These are phyloP conservation scores for Schlechtendalia chinensis DNA, from an alignment of 1,140 invertebrate species.

Conservation along the genomic window DNA sequence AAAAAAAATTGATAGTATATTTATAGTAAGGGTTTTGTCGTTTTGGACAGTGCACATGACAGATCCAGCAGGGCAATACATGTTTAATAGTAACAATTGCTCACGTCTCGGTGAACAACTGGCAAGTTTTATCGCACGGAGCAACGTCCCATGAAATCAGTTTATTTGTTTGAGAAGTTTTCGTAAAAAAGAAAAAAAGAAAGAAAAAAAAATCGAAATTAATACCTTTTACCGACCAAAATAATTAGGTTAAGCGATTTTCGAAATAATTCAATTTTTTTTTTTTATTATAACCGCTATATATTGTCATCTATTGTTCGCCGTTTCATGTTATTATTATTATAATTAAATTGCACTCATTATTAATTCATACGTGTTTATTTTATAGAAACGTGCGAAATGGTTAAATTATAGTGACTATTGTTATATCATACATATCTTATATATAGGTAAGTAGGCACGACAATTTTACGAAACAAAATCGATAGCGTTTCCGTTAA, in stretches of 20 bases:
- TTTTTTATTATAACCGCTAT: too few relatives aligned
- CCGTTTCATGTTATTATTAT: neutral
- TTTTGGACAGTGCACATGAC: constrained; percentile 26
- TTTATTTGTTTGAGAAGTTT: neutral
- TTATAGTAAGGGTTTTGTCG: neutral
- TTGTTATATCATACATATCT: neutral
- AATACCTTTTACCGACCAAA: neutral
- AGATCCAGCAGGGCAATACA: constrained; percentile 2
- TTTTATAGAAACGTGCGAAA: too few relatives aligned
- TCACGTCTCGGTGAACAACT: neutral
- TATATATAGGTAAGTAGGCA: too few relatives aligned
- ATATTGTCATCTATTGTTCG: too few relatives aligned
- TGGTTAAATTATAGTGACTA: neutral
- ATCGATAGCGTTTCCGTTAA: neutral
- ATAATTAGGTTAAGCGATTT: neutral
- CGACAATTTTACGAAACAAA: neutral
- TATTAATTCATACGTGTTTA: too few relatives aligned
- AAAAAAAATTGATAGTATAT: constrained; percentile 37
- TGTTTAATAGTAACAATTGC: constrained; percentile 14
- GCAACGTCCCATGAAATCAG: constrained; percentile 34
- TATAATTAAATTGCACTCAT: neutral
- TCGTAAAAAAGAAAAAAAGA: too few relatives aligned
- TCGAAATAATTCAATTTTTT: neutral
- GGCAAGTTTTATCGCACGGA: neutral
- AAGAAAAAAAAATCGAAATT: neutral